Conservation (phyloP, 1,140 invertebrate genomes). For the Adoxophyes honmai region DNA sequence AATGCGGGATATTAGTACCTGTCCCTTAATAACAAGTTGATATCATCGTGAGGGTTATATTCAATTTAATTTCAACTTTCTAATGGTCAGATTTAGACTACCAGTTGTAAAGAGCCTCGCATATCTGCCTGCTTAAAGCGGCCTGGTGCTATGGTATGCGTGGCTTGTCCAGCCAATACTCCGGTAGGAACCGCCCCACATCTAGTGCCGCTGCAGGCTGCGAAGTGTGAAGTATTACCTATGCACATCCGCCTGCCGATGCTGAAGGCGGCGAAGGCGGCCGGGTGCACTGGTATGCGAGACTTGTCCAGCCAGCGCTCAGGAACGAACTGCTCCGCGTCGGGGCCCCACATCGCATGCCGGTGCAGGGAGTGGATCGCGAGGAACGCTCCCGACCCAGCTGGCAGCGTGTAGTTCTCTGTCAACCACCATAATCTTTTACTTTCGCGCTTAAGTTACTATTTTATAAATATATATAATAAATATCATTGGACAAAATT, state of each 20-base stretch:
- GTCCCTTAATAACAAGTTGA: no score
- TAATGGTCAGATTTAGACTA: no score
- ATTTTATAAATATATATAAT: no score
- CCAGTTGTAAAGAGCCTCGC: no score
- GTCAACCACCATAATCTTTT: neutral
- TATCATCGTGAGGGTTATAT: no score
- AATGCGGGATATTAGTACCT: conserved; percentile 19
- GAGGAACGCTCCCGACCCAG: conserved; percentile 18
- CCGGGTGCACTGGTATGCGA: conserved; percentile 54
- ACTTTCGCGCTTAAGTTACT: no score
- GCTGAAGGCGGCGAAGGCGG: conserved; percentile 79
- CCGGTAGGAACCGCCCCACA: conserved; percentile 79
- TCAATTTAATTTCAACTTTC: no score
- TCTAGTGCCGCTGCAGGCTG: neutral
- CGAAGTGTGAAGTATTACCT: conserved; percentile 28
- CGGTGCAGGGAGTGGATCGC: conserved; percentile 8
- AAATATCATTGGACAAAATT: no score
- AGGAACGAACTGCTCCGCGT: conserved; percentile 78
- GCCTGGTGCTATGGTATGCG: conserved; percentile 55
- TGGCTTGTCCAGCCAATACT: conserved; percentile 80
- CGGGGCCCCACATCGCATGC: conserved; percentile 32
- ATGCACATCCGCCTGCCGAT: conserved; percentile 80
- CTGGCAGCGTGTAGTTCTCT: conserved; percentile 12
- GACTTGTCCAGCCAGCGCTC: conserved; percentile 81
- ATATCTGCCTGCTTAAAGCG: no score